Evolutionary conservation across 2,797 vertebrate genomes (phyloP).

Genomic region (Chrosomus eos): DNA sequence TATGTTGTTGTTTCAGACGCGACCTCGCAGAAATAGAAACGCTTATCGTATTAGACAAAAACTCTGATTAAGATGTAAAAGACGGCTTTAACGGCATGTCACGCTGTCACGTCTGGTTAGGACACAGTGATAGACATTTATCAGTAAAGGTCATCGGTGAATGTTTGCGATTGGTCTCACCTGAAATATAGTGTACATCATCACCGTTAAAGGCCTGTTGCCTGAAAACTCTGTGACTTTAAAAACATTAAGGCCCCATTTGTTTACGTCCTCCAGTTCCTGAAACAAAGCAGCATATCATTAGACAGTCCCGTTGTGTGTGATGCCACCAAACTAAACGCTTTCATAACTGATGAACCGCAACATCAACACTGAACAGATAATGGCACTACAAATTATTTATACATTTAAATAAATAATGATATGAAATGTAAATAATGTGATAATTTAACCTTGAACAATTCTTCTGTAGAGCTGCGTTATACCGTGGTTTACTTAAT

Average conservation of each 20-base stretch:
- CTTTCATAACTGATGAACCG: background rate
- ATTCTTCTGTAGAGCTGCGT: background rate
- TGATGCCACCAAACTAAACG: background rate
- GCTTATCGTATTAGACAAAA: background rate
- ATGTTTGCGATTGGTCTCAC: conserved; percentile 65
- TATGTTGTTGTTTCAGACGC: background rate
- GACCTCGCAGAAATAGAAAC: background rate
- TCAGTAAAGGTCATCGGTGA: background rate
- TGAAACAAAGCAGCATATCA: conserved; percentile 63
- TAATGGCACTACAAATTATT: background rate
- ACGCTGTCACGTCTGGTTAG: background rate
- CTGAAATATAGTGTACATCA: conserved; percentile 98
- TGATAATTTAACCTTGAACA: too few relatives aligned
- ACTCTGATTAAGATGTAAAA: background rate
- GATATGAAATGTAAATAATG: too few relatives aligned
- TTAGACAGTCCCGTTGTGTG: background rate
- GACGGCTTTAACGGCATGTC: background rate
- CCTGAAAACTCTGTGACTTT: conserved; percentile 95
- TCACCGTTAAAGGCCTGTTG: conserved; percentile 95
- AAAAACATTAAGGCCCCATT: conserved; percentile 99
- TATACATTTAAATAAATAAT: too few relatives aligned
- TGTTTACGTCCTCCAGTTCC: conserved; percentile 98
- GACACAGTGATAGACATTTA: background rate
- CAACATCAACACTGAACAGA: background rate
- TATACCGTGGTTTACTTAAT: background rate